Percentiles rank a stretch among this genome's conserved stretches.
These are phyloP conservation scores for Enteromius radiatus DNA, from an alignment of 2,797 vertebrate species.

Conservation along the genomic window DNA sequence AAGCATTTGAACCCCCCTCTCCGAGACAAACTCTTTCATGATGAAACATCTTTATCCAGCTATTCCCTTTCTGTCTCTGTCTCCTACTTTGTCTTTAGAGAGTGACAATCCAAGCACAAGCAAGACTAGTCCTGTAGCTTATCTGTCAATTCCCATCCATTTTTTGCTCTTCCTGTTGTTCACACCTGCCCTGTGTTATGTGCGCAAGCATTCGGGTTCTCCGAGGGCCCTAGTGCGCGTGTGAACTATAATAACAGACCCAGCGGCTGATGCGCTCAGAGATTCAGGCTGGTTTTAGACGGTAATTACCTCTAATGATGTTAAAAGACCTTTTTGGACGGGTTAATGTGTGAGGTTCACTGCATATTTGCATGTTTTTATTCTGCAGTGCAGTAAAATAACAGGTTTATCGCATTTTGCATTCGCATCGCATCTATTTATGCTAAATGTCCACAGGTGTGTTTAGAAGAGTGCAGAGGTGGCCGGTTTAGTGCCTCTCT, in stretches of 20 bases:
- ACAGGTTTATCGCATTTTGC: neutral
- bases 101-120: slow-evolving; percentile 59
- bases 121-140: slow-evolving; percentile 27
- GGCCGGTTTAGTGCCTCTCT: neutral
- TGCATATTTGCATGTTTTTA: slow-evolving; percentile 16
- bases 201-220: neutral
- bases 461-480: slow-evolving; percentile 22
- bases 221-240: no score
- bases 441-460: slow-evolving; percentile 28
- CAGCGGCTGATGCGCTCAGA: neutral
- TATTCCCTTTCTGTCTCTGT: slow-evolving; percentile 2
- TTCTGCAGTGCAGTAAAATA: neutral
- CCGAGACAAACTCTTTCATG: slow-evolving; percentile 37
- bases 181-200: slow-evolving; percentile 17
- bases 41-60: slow-evolving; percentile 49
- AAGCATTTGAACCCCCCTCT: slow-evolving; percentile 32
- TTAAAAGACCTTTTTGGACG: slow-evolving; percentile 34
- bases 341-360: slow-evolving; percentile 33
- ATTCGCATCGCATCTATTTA: neutral
- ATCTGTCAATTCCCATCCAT: slow-evolving; percentile 34
- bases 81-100: slow-evolving; percentile 42
- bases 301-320: slow-evolving; percentile 46
- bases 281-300: neutral
- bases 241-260: neutral
- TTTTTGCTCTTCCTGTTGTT: slow-evolving; percentile 4